Percentiles rank a stretch among this genome's conserved stretches.
Conservation (phyloP, 2,113 vertebrate genomes). For the Orcinus orca region DNA sequence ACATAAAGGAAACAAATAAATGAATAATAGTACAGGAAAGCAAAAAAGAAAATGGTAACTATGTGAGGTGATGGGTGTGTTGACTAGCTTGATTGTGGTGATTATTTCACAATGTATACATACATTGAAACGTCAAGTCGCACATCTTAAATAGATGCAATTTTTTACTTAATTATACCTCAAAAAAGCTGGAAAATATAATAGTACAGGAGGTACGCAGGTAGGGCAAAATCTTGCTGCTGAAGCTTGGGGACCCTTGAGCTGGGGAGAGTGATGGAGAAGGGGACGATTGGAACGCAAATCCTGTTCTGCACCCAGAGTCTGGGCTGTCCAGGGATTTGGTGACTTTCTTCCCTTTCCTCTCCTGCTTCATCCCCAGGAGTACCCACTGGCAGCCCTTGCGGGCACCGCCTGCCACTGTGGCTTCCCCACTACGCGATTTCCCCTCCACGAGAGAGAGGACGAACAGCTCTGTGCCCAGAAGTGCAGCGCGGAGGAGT, state of each 20-base stretch:
- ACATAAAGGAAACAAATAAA: not conserved
- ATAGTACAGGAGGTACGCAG: accelerated
- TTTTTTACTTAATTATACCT: not conserved
- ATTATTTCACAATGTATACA: not conserved
- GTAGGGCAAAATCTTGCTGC: accelerated
- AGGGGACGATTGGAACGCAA: accelerated
- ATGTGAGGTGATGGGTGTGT: accelerated
- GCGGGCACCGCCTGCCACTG: conserved; percentile 91
- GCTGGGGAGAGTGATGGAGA: not conserved
- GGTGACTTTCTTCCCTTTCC: not conserved
- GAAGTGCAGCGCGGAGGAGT: conserved; percentile 91
- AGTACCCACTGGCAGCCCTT: conserved; percentile 91
- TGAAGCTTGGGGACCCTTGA: not conserved
- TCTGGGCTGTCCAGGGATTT: accelerated
- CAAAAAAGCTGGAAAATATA: not conserved
- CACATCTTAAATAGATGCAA: not conserved
- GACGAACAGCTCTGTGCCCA: conserved; percentile 93
- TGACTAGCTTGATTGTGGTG: not conserved
- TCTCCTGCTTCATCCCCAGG: conserved; percentile 79
- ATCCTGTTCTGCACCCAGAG: accelerated
- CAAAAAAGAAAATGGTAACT: not conserved
- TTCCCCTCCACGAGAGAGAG: conserved; percentile 93
- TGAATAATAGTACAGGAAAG: not conserved
- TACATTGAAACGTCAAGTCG: not conserved
- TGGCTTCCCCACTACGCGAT: conserved; percentile 93